Evolutionary conservation across 2,888 invertebrate species (phyloP).

Genomic region (Amphipoea oculea): DNA sequence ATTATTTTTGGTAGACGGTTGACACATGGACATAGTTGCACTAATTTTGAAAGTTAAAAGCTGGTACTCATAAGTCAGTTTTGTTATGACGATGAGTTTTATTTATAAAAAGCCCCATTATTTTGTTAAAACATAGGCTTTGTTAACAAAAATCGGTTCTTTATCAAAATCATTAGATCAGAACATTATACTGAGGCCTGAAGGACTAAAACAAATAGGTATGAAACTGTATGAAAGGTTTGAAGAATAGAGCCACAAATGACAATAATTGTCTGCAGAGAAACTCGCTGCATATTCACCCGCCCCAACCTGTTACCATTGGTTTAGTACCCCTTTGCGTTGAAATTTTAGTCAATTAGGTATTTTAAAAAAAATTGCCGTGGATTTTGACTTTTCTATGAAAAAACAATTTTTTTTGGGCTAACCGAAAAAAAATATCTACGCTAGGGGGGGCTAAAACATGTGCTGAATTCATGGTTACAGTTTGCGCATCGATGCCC

Average conservation of each 20-base stretch:
- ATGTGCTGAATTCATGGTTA: no score
- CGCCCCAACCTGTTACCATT: no score
- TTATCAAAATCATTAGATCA: not conserved
- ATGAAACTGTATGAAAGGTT: not conserved
- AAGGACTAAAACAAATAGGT: not conserved
- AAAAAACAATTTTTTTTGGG: no score
- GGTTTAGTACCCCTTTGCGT: no score
- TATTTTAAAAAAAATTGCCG: no score
- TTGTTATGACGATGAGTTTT: constrained; percentile 54
- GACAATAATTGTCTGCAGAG: not conserved
- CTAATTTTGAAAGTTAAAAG: constrained; percentile 73
- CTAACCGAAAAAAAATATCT: no score
- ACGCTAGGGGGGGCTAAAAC: no score
- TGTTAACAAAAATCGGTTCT: not conserved
- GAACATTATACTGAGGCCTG: not conserved
- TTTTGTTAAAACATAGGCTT: constrained; percentile 9
- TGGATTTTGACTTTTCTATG: no score
- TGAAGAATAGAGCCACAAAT: not conserved
- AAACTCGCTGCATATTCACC: not conserved
- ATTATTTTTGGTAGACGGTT: constrained; percentile 78
- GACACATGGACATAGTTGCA: constrained; percentile 80
- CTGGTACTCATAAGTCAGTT: constrained; percentile 62
- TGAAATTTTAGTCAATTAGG: no score
- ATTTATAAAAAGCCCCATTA: constrained; percentile 32
- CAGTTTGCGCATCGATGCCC: not conserved